Evolutionary conservation across 2,113 vertebrate genomes (phyloP), one percentile per base, ranked within the genome.

Genomic region (Natator depressus): DNA sequence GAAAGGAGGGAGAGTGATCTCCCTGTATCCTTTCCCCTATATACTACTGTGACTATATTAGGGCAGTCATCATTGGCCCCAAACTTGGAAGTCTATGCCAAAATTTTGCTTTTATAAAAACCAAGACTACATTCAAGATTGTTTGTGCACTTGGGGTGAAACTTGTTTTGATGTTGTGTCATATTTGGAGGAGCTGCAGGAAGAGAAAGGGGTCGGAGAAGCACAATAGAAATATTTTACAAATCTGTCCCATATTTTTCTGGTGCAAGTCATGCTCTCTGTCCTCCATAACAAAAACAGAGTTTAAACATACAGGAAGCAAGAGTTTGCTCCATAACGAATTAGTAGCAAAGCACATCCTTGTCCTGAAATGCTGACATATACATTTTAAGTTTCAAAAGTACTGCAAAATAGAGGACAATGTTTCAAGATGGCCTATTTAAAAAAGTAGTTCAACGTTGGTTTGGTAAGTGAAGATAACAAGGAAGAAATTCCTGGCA

Each of bases 21-120:
- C 87, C 95, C 90, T 95, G 87, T 65, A 89, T 76, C 89, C 75
- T 93, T 81, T 92, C 90, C 90, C 59, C 83, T 92, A 92, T 94
- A 87, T 85, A 93, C 85, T 88, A 90, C 79, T 46, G 42, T 24
- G 24, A 46, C 75, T 47, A 42, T 47, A 47, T 76, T 91, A 91
- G 0, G 92, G 72, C 96, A 91, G 82, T 47, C 89, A 95, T 65
- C 75, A 93, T 69, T 57, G 83, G 95, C 85, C 92, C 95, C 59
- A 72, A 75, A 94, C 91, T 49, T 89, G 17, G n/a, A 38, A 69
- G 65, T 8, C 35, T 20, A n/a, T 38, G 35, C 14, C 62, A n/a
- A 69, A n/a, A 69, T 69, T 69, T 69, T 69, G 35, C 62, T 19
- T 69, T 69, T 35, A 69, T n/a, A n/a, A 69, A 69, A 69, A 69